These are phyloP conservation scores for Dromaius novaehollandiae DNA, from an alignment of 2,113 vertebrate species.

Conservation along the genomic window DNA sequence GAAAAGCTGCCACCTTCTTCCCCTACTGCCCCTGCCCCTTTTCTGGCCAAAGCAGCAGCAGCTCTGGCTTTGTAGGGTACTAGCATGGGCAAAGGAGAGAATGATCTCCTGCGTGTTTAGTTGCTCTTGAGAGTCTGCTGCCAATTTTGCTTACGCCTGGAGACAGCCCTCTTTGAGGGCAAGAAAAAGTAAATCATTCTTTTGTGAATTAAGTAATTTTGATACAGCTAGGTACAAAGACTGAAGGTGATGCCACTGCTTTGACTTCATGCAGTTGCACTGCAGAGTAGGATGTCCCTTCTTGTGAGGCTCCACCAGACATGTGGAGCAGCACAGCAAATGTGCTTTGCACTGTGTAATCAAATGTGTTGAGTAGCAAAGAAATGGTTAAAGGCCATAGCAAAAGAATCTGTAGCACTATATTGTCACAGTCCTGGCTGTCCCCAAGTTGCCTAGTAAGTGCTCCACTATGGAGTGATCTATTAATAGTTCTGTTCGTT, in stretches of 20 bases:
- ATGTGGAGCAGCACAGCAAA: background rate
- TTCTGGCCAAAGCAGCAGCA: background rate
- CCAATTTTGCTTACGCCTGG: background rate
- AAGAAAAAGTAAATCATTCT: background rate
- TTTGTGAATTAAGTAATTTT: background rate
- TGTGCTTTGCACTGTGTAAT: background rate
- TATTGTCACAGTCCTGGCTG: background rate
- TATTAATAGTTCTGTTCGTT: slow-evolving; percentile 41
- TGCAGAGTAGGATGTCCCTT: background rate
- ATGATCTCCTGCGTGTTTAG: background rate
- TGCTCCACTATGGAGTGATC: background rate
- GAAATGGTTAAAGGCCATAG: background rate
- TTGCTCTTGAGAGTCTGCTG: background rate
- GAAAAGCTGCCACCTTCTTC: background rate
- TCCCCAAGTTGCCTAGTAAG: background rate
- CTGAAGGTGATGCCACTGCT: background rate
- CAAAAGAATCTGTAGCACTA: background rate
- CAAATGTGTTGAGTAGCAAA: background rate
- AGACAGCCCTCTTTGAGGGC: background rate
- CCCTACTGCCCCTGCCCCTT: background rate
- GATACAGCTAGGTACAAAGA: background rate
- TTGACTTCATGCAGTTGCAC: background rate
- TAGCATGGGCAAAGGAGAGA: background rate
- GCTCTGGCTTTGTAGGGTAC: background rate
- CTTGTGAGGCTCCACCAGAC: background rate